Base-by-base conservation (phyloP, 2,888 invertebrate species). In the Dryocosmus kuriphilus region DNA sequence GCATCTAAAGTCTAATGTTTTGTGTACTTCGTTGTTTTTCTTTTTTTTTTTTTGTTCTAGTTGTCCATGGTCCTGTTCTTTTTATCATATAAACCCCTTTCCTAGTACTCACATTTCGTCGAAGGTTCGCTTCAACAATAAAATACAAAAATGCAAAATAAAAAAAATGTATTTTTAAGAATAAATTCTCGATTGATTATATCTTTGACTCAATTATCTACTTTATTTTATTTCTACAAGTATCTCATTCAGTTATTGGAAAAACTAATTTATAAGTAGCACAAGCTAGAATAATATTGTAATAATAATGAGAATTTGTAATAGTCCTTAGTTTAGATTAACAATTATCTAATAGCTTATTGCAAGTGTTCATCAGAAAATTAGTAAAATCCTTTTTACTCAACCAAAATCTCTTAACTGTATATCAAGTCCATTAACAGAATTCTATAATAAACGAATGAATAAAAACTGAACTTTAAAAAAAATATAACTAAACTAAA, bases 71-170 rank as follows among this genome's bases (percentile, higher is more conserved):
- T 82, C 77, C 81, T 81, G 86, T 84, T 86, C 86, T 85, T 87
- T 84, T 84, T 84, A 83, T 82, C 82, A 80, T 78, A 84, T 85
- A 80, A 82, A 85, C 85, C 86, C 85, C 84, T 86, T 82, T 84
- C 82, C 81, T 80, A 80, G 85, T 86, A 86, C 85, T 86, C 84
- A 86, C 85, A 81, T 86, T 85, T 86, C 83, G 84, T 82, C 85
- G 83, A 84, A 85, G 82, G 80, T 82, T 79, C 73, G 79, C 73
- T 82, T 27, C 32, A 77, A 74, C 75, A 80, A 74, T 8, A 41
- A 46, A 51, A 77, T 57, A 73, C 14, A 24, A 63, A 22, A 76
- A 77, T 62, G 14, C 24, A 46, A 75, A 32, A 74, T 61, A 24
- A 32, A 74, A 11, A n/a, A 32, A 75, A 63, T 16, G 3, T 32